Base-by-base conservation (phyloP, 2,888 invertebrate species). In the Eurytoma adleriae region DNA sequence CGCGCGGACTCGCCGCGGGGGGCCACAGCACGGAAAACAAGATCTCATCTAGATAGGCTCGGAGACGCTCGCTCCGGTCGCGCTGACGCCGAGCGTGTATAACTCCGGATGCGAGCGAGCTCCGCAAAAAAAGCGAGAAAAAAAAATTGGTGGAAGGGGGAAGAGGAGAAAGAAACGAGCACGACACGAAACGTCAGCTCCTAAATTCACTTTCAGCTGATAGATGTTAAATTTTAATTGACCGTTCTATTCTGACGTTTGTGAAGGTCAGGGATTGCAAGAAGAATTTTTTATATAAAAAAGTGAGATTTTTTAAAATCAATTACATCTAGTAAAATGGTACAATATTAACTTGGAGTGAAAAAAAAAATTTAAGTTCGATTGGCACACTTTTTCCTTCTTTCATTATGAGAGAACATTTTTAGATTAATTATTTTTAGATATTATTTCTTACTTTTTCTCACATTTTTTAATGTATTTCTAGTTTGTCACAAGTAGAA, bases 11-110 rank as follows among this genome's bases (percentile, higher is more conserved):
- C 87, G 82, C 89, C 84, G 85, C 87, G 84, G 88, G 87, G 86
- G 86, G 83, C 84, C 85, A 59, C 81, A 83, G 83, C 84, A 77
- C 72, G 86, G 87, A 87, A 88, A 90, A 89, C 89, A 87, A 90
- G 90, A 90, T 90, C 89, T 90, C 90, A 90, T 90, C 89, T 89
- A 90, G 90, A 90, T 90, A 90, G 81, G 86, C 81, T 80, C 24
- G 48, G 56, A 66, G 85, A 85, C 86, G 86, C 86, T 87, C 85
- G 86, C 87, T 86, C 81, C 82, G 86, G 86, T 87, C 85, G 85
- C 85, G 61, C 54, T 62, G 69, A 69, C 64, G 72, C 72, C 68
- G 54, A 54, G 50, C 48, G n/a, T 24, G 40, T 64, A 40, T 18
- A 48, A 54, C 61, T 48, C 70, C 20, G 52, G 59, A 61, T 30